These are phyloP conservation scores for Phenganax subtilis DNA, from an alignment of 92 coral and sea anemone species.

Conservation along the genomic window DNA sequence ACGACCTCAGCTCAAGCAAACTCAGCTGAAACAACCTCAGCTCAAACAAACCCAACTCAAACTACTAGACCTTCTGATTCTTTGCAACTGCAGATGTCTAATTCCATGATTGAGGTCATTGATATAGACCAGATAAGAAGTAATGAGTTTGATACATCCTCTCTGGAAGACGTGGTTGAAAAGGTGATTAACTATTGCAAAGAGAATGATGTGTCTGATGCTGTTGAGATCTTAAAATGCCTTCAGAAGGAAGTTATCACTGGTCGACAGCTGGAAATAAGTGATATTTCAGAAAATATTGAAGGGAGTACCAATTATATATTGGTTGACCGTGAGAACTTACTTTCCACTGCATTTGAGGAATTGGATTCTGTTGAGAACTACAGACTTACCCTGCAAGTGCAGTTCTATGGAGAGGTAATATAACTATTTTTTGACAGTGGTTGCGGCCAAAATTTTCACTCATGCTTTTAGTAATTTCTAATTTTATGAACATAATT, in stretches of 20 bases:
- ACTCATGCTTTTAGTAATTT: too few species aligned
- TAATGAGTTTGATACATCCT: not conserved
- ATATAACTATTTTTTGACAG: too few species aligned
- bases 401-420: conserved; percentile 57
- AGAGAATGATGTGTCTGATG: not conserved
- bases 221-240: not conserved
- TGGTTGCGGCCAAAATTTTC: too few species aligned
- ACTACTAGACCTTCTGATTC: too few species aligned
- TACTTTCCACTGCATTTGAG: conserved; percentile 47
- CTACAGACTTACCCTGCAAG: conserved; percentile 45
- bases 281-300: not conserved
- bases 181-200: not conserved
- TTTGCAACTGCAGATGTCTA: too few species aligned
- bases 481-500: too few species aligned
- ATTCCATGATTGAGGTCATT: too few species aligned
- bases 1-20: too few species aligned
- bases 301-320: conserved; percentile 52
- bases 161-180: not conserved
- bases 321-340: conserved; percentile 41
- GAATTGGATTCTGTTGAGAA: conserved; percentile 37
- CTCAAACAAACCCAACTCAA: too few species aligned
- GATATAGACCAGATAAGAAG: too few species aligned
- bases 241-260: not conserved
- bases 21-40: too few species aligned
- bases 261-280: not conserved